A percentile compares a stretch with the other conserved stretches of the same genome.
Conservation (phyloP, 2,888 invertebrate species). For the Andrena dorsata region DNA sequence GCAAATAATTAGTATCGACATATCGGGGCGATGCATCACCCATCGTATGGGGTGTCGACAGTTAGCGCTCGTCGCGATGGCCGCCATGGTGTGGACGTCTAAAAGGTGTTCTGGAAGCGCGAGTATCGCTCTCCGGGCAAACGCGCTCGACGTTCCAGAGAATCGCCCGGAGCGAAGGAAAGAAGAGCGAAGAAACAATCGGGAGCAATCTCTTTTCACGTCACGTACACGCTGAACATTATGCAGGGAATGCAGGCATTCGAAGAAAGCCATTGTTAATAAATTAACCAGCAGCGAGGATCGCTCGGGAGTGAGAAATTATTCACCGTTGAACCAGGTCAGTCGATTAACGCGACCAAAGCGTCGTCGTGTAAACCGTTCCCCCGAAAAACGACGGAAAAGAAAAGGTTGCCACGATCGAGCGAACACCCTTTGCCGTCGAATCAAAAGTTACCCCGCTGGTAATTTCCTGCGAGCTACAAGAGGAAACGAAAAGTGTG, state of each 20-base stretch:
- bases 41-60: conserved; percentile 61
- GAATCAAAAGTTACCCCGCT: conserved; percentile 65
- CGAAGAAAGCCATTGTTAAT: background rate
- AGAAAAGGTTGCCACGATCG: conserved; percentile 20
- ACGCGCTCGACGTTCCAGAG: background rate
- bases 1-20: conserved; percentile 77
- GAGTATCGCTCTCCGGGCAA: background rate
- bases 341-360: conserved; percentile 31
- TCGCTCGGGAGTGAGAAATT: conserved; percentile 1
- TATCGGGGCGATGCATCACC: conserved; percentile 69
- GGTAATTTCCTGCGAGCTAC: conserved; percentile 35
- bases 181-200: conserved; percentile 3
- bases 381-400: conserved; percentile 6
- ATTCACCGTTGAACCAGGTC: conserved; percentile 23
- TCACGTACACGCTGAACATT: background rate
- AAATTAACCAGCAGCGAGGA: conserved; percentile 26
- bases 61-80: conserved; percentile 37
- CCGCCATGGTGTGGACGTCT: background rate
- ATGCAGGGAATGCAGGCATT: too few species aligned
- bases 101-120: background rate
- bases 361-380: conserved; percentile 26
- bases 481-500: conserved; percentile 41
- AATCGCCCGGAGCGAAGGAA: background rate
- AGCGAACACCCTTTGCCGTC: conserved; percentile 51
- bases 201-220: background rate